Evolutionary conservation across 2,888 invertebrate genomes (phyloP).

Genomic region (Lottia scabra): DNA sequence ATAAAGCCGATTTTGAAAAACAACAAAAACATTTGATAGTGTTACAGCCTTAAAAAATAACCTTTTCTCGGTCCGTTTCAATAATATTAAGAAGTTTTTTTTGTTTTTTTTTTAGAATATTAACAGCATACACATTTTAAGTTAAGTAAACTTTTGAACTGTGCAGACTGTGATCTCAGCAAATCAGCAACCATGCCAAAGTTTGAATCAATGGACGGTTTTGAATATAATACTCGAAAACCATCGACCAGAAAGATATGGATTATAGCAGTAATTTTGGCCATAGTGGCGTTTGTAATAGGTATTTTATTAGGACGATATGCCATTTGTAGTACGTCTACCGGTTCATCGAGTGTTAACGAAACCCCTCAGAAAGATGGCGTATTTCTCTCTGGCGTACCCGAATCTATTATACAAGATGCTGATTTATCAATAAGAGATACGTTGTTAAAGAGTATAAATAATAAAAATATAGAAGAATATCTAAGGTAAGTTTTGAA

Average conservation of each 20-base stretch:
- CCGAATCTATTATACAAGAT: background rate
- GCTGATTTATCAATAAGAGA: constrained; percentile 6
- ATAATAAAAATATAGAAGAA: constrained; percentile 8
- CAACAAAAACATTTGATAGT: too few species aligned
- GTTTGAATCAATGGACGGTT: background rate
- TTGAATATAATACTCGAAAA: background rate
- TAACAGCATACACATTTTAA: too few species aligned
- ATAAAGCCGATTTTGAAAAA: too few species aligned
- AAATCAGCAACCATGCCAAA: background rate
- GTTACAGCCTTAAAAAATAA: too few species aligned
- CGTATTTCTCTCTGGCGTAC: constrained; percentile 1
- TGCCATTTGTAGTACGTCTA: constrained; percentile 25
- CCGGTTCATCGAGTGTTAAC: background rate
- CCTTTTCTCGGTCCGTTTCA: too few species aligned
- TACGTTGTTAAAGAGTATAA: constrained; percentile 5
- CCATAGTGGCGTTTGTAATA: constrained; percentile 24
- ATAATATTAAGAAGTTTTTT: too few species aligned
- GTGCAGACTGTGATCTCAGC: too few species aligned
- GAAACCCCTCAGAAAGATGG: background rate
- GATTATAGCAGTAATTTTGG: constrained; percentile 7
- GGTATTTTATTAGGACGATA: constrained; percentile 49
- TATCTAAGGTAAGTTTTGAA: constrained; percentile 13
- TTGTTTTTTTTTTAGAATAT: too few species aligned
- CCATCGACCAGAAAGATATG: background rate
- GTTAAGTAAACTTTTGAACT: too few species aligned